Percentiles rank a stretch among this genome's conserved stretches.
These are phyloP conservation scores for Selenia dentaria DNA, from an alignment of 2,888 invertebrate genomes.

Conservation along the genomic window DNA sequence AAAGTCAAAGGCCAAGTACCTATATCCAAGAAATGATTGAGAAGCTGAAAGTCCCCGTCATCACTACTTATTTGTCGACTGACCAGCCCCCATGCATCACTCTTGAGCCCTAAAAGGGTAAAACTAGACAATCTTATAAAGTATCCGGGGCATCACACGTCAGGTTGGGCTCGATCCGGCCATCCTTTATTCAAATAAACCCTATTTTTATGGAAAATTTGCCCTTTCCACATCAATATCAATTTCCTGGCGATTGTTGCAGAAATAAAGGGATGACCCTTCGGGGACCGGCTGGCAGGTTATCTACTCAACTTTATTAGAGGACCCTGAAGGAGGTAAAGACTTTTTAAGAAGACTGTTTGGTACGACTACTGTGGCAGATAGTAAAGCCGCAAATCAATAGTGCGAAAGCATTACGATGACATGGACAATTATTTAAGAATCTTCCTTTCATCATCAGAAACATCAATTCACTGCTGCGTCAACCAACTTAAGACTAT, in stretches of 20 bases:
- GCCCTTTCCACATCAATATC: slow-evolving; percentile 84
- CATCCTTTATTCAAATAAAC: slow-evolving; percentile 85
- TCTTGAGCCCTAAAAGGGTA: slow-evolving; percentile 41
- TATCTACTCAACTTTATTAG: slow-evolving; percentile 78
- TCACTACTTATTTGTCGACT: slow-evolving; percentile 44
- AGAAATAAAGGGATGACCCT: slow-evolving; percentile 85
- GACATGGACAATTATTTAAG: too few relatives aligned
- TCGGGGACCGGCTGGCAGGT: slow-evolving; percentile 70
- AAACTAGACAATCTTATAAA: slow-evolving; percentile 73
- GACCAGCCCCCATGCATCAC: slow-evolving; percentile 57
- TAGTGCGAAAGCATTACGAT: too few relatives aligned
- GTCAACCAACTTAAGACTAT: too few relatives aligned
- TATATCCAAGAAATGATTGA: slow-evolving; percentile 33
- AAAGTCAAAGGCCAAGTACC: slow-evolving; percentile 19
- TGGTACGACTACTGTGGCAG: too few relatives aligned
- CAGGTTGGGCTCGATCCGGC: slow-evolving; percentile 66
- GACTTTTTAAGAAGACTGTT: too few relatives aligned
- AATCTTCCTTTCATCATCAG: too few relatives aligned
- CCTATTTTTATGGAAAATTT: slow-evolving; percentile 84
- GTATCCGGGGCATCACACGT: slow-evolving; percentile 65
- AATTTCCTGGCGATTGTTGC: slow-evolving; percentile 83
- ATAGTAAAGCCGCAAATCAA: too few relatives aligned
- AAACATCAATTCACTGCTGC: too few relatives aligned
- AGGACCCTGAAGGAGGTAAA: slow-evolving; percentile 62
- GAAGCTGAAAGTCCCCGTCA: slow-evolving; percentile 36